These are phyloP conservation scores for Drosophila meridionalis DNA, from an alignment of 2,888 invertebrate genomes.

Conservation along the genomic window DNA sequence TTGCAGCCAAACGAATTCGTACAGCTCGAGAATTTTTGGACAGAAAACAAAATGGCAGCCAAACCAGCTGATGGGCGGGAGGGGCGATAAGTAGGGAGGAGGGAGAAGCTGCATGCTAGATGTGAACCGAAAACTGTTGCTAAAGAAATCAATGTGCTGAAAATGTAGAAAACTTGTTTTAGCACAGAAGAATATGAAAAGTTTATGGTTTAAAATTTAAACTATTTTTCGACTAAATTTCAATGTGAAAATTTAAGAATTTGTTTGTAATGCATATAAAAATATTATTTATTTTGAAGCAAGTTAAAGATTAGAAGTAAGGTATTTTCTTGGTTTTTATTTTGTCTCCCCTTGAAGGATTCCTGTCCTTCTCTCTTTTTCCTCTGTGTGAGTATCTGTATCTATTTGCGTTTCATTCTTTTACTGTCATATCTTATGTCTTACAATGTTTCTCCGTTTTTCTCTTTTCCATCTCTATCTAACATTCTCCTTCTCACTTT, in stretches of 20 bases:
- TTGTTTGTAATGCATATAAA: neutral
- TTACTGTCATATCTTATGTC: too few relatives aligned
- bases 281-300: neutral
- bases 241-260: neutral
- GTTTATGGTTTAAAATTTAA: neutral
- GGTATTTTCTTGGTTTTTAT: too few relatives aligned
- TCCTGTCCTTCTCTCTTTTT: too few relatives aligned
- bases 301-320: too few relatives aligned
- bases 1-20: slow-evolving; percentile 32
- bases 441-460: too few relatives aligned
- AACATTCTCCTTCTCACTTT: neutral
- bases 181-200: slow-evolving; percentile 14
- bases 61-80: neutral
- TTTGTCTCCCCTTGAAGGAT: too few relatives aligned
- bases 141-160: slow-evolving; percentile 22
- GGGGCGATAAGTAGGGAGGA: neutral
- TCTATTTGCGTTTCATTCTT: too few relatives aligned
- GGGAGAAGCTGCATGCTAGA: neutral
- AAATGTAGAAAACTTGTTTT: slow-evolving; percentile 24
- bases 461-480: too few relatives aligned
- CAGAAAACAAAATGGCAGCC: slow-evolving; percentile 49
- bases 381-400: too few relatives aligned
- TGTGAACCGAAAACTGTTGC: slow-evolving; percentile 10
- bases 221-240: neutral
- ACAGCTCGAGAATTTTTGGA: slow-evolving; percentile 52